These are phyloP conservation scores for Ptilorrhoa leucosticta DNA, from an alignment of 2,113 vertebrate genomes.

Conservation along the genomic window DNA sequence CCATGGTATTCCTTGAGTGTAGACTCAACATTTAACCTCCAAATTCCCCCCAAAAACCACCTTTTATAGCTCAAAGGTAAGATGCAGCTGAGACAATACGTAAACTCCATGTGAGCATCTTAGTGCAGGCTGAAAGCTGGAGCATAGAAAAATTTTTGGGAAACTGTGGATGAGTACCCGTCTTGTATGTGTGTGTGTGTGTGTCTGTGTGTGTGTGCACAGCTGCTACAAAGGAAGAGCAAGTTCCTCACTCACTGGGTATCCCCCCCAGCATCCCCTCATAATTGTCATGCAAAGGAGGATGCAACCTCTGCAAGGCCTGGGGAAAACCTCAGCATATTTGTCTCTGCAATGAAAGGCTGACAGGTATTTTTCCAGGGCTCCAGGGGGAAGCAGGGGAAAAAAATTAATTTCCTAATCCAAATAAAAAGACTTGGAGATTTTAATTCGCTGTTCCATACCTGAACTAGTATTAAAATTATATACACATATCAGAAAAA, in stretches of 20 bases:
- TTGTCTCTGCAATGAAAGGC: neutral
- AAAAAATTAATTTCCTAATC: constrained; percentile 17
- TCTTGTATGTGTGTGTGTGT: neutral
- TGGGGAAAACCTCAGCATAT: neutral
- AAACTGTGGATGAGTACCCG: neutral
- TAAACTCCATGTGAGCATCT: rapidly evolving
- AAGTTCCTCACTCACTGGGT: neutral
- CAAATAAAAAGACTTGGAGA: neutral
- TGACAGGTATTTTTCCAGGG: constrained; percentile 2
- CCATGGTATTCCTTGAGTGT: rapidly evolving
- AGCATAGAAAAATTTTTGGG: neutral
- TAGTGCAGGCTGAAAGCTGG: neutral
- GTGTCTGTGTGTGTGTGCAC: neutral
- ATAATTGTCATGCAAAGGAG: neutral
- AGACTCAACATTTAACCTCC: neutral
- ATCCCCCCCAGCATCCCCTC: neutral
- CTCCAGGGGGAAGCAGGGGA: neutral
- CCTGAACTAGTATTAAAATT: neutral
- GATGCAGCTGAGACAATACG: neutral
- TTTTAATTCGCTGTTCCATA: neutral
- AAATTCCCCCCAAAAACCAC: neutral
- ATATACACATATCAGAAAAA: neutral
- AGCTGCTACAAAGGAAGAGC: neutral
- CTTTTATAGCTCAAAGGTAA: neutral
- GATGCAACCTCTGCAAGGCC: neutral